These are phyloP conservation scores for Pheucticus melanocephalus DNA, from an alignment of 2,113 vertebrate genomes.

Conservation along the genomic window DNA sequence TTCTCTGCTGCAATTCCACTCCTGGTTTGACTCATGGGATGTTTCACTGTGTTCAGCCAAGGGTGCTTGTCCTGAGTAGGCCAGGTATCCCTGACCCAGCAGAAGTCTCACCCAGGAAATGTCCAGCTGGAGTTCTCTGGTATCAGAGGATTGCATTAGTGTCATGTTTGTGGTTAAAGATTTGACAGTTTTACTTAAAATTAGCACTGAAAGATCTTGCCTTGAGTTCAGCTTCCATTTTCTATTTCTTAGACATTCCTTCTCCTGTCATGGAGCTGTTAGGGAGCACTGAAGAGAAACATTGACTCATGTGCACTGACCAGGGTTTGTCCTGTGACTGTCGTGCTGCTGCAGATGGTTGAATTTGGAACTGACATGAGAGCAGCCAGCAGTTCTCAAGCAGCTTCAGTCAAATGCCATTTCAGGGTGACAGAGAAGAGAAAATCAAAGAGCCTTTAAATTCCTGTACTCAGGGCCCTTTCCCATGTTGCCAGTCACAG, in stretches of 20 bases:
- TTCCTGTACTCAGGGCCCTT: background rate
- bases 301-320: rapidly evolving
- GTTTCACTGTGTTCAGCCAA: background rate
- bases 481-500: background rate
- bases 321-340: background rate
- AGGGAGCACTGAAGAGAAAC: background rate
- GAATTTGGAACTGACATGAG: background rate
- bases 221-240: background rate
- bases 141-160: too few relatives aligned
- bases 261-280: background rate
- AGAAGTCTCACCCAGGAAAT: background rate
- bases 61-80: rapidly evolving
- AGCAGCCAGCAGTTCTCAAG: background rate
- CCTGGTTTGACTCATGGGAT: rapidly evolving
- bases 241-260: background rate
- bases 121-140: background rate
- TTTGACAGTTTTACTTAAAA: background rate
- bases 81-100: background rate
- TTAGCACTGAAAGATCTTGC: background rate
- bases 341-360: background rate
- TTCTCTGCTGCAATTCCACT: background rate
- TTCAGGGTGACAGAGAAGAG: background rate
- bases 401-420: background rate
- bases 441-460: background rate
- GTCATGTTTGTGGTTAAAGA: background rate